Evolutionary conservation across 2,113 vertebrate genomes (phyloP), one percentile per base, ranked within the genome.

Genomic region (Oncorhynchus keta): DNA sequence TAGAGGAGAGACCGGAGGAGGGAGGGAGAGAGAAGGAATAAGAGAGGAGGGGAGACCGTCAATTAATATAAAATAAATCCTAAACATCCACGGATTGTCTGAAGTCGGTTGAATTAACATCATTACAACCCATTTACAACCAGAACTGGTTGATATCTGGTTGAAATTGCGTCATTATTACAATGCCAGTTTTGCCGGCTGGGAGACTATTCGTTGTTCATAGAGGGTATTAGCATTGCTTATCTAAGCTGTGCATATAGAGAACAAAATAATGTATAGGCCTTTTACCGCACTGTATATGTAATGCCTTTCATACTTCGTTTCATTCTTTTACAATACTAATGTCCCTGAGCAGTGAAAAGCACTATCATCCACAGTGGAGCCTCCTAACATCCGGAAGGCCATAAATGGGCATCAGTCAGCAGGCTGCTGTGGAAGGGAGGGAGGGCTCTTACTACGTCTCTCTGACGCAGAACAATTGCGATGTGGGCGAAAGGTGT

Each of bases 381-480:
- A 90, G 89, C 89, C 70, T 6, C 73, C 62, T 77, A 87, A 85
- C 84, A 89, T 90, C 89, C 91, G 83, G 67, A 78, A 65, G 77
- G 45, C 89, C 89, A 90, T 91, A 91, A 80, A 92, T 90, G 6
- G 55, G 20, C 2, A 9, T 88, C 90, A 87, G 16, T 1, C 51
- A 55, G 67, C 26, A 67, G 26, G 22, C 79, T 80, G 86, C 88
- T 90, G 80, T 72, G 76, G 48, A 81, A 78, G 85, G 85, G 87
- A 86, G 51, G 30, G 79, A 28, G 87, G 86, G 83, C 88, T 76
- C 70, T 86, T 89, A 86, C 88, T 89, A 86, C 88, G 87, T 89
- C 75, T 82, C 79, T 91, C 81, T 93, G 92, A 93, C 92, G 91
- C 91, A 93, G 74, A 89, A 77, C 86, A 80, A 84, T 80, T 87